Evolutionary conservation across 2,797 vertebrate genomes (phyloP).

Genomic region (Bovichtus variegatus): DNA sequence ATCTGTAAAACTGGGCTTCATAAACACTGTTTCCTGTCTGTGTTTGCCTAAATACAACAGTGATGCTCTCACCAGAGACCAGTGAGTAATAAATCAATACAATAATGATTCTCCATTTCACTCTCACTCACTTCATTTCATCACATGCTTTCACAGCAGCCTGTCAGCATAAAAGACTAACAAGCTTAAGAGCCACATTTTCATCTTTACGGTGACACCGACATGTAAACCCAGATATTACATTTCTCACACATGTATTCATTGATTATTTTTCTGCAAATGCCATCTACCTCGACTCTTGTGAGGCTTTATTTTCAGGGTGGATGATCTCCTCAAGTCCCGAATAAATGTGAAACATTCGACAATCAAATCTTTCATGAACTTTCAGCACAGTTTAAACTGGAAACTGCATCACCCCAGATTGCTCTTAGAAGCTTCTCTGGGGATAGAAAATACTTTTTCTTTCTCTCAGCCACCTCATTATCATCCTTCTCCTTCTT

Average conservation of each 20-base stretch:
- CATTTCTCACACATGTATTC: background rate
- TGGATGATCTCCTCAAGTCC: slow-evolving; percentile 26
- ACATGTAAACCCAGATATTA: slow-evolving; percentile 26
- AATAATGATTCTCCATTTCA: slow-evolving; percentile 22
- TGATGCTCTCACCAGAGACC: slow-evolving; percentile 73
- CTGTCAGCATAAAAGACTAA: slow-evolving; percentile 61
- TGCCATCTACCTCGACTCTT: slow-evolving; percentile 40
- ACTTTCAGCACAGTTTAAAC: background rate
- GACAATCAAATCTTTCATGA: slow-evolving; percentile 62
- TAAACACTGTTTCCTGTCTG: slow-evolving; percentile 53
- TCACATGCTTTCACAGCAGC: slow-evolving; percentile 20
- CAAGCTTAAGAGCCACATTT: slow-evolving; percentile 20
- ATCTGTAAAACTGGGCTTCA: slow-evolving; percentile 34
- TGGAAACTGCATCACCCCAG: background rate
- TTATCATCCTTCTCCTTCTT: background rate
- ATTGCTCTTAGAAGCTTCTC: background rate
- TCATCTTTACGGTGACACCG: slow-evolving; percentile 5
- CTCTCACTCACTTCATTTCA: slow-evolving; percentile 14
- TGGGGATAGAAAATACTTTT: background rate
- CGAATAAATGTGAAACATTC: slow-evolving; percentile 40
- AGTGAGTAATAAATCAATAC: slow-evolving; percentile 74
- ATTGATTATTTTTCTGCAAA: slow-evolving; percentile 6
- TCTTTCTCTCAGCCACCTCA: background rate
- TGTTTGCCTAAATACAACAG: slow-evolving; percentile 73
- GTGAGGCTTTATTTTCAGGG: slow-evolving; percentile 27